Conservation (phyloP, 1,140 invertebrate species). For the Amphibalanus amphitrite region DNA sequence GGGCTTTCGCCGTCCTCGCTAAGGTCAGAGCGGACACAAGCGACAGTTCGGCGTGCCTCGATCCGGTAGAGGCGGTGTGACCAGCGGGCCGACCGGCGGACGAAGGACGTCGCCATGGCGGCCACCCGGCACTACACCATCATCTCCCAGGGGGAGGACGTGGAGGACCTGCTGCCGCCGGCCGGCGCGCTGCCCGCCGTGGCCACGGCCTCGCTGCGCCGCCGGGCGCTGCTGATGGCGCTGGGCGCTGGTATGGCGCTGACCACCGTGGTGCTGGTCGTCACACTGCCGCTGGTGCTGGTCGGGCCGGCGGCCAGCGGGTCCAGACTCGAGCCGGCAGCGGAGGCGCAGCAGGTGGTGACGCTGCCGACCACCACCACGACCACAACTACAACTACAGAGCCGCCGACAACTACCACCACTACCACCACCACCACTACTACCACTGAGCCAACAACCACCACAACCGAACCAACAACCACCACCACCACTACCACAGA, state of each 20-base stretch:
- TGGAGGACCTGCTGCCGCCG: slow-evolving; percentile 25
- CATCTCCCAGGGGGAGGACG: slow-evolving; percentile 3
- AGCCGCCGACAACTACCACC: background rate
- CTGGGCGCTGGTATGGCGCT: background rate
- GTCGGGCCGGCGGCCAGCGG: background rate
- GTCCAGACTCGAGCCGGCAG: background rate
- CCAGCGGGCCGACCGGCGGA: background rate
- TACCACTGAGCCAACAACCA: background rate
- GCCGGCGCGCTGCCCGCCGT: slow-evolving; percentile 21
- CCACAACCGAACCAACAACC: background rate
- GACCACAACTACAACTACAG: background rate
- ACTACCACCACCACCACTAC: background rate
- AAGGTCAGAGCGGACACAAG: too few species aligned
- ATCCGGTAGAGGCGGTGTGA: too few species aligned
- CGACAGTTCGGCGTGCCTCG: too few species aligned
- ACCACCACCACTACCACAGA: background rate
- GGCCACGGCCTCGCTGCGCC: too few species aligned
- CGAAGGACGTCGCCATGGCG: background rate
- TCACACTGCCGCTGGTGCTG: background rate
- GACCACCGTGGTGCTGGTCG: background rate
- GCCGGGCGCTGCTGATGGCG: background rate
- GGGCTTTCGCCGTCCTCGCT: too few species aligned
- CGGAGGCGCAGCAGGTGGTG: too few species aligned
- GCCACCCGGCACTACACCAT: background rate
- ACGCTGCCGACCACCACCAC: too few species aligned